These are phyloP conservation scores for Stegana nigrithorax DNA, from an alignment of 2,888 invertebrate genomes.

Conservation along the genomic window DNA sequence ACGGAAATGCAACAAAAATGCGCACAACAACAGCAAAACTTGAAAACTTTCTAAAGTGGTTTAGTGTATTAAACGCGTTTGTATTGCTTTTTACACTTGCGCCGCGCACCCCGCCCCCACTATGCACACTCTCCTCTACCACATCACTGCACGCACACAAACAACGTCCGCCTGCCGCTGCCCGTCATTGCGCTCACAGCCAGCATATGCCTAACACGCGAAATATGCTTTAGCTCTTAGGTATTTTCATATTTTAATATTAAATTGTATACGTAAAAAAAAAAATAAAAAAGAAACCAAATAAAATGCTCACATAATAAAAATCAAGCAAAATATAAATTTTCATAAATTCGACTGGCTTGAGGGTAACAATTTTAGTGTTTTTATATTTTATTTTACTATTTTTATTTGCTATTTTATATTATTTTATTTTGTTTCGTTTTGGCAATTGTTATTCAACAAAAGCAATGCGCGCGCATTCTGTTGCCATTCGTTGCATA, in stretches of 20 bases:
- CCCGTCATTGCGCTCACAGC: not conserved
- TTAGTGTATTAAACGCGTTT: constrained; percentile 8
- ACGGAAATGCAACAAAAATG: not conserved
- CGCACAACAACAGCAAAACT: not conserved
- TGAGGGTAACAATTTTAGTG: no score
- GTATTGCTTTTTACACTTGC: not conserved
- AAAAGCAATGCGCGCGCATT: not conserved
- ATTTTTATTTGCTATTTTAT: not conserved
- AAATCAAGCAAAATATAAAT: not conserved
- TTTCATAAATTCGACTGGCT: not conserved
- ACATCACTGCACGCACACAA: not conserved
- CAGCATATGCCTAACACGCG: no score
- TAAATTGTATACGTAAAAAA: constrained; percentile 8
- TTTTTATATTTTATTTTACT: not conserved
- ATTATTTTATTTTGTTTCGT: not conserved
- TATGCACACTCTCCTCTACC: not conserved
- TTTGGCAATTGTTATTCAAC: not conserved
- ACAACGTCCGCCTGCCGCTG: not conserved
- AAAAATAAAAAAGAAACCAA: not conserved
- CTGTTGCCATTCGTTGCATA: not conserved
- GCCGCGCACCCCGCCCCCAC: not conserved
- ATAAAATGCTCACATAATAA: not conserved
- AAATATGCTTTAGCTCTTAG: not conserved
- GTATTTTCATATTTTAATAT: not conserved
- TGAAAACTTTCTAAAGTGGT: constrained; percentile 1